Evolutionary conservation across 2,888 invertebrate species (phyloP), one percentile per base, ranked within the genome.

Genomic region (Cerastis leucographa): DNA sequence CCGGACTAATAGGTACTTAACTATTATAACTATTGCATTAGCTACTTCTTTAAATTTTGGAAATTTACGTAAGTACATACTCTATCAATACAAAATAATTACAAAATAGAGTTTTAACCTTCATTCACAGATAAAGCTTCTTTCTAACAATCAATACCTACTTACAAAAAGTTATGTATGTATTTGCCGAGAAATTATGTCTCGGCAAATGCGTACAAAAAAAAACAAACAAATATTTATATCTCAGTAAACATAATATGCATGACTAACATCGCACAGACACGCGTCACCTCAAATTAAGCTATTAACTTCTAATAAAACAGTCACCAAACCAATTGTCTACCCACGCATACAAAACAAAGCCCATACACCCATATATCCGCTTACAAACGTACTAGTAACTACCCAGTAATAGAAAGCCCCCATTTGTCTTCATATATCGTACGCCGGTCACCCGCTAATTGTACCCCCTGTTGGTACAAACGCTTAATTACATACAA

Each of bases 341-440:
- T 65, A 62, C 35, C 54, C 46, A 70, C 49, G 35, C 70, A 72
- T 78, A 84, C 84, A 44, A 66, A 76, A 74, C 46, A 68, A 76
- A 65, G 61, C 44, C 44, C 62, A 71, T 54, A 56, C 61, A 81
- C 44, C 44, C 62, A 71, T 54, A 56, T 54, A 81, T 75, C 71
- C 78, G 51, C 17, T 69, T 35, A 76, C n/a, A n/a, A 74, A 17
- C 19, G 11, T 67, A 54, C 67, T 35, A 22, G 1, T 11, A 25
- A 40, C 40, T 64, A 74, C 71, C 66, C 25, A 65, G 65, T 79
- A 83, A 85, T 85, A 89, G 90, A 89, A 89, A 89, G 89, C 80
- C 64, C 69, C 64, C 78, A 86, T 85, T 81, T 61, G 85, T 88
- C 82, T 82, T 78, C 80, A 84, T 74, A 77, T 72, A 78, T 42